Percentiles rank a stretch among this genome's conserved stretches.
phyloP scores from a whole-genome alignment of 2,888 invertebrate genomes.

The Heliconius ethilla region DNA sequence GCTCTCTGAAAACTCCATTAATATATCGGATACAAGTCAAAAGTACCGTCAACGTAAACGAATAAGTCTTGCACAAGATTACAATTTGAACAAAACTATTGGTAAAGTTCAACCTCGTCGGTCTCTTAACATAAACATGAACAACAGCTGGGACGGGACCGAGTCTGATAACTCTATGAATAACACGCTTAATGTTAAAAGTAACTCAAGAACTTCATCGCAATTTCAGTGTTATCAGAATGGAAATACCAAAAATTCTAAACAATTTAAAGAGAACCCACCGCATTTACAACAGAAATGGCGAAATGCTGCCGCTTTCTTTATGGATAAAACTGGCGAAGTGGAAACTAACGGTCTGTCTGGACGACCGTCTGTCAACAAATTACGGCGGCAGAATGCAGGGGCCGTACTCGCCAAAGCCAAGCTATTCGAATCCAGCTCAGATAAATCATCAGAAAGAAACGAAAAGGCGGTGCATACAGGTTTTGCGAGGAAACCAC shows the following conservation, averaged over 20 bases:
- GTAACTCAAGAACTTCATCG: slow-evolving; percentile 51
- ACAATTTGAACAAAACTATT: slow-evolving; percentile 64
- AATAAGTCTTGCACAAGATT: slow-evolving; percentile 64
- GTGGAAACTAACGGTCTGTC: slow-evolving; percentile 72
- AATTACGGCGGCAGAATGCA: slow-evolving; percentile 87
- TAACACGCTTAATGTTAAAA: slow-evolving; percentile 53
- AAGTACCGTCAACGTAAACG: slow-evolving; percentile 68
- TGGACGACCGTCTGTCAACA: slow-evolving; percentile 87
- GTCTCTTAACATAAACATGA: slow-evolving; percentile 63
- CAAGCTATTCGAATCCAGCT: slow-evolving; percentile 85
- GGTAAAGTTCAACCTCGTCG: slow-evolving; percentile 65
- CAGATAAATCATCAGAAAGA: slow-evolving; percentile 74
- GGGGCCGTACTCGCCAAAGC: slow-evolving; percentile 91
- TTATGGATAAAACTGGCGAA: slow-evolving; percentile 77
- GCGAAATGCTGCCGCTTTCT: slow-evolving; percentile 81
- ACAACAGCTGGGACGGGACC: slow-evolving; percentile 61
- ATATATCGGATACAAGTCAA: slow-evolving; percentile 59
- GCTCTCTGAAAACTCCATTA: slow-evolving; percentile 58
- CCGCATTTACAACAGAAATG: slow-evolving; percentile 70
- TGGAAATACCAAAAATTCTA: slow-evolving; percentile 52
- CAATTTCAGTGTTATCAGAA: slow-evolving; percentile 60
- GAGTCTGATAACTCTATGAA: slow-evolving; percentile 64
- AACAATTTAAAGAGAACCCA: slow-evolving; percentile 58
- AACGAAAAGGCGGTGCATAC: slow-evolving; percentile 60
- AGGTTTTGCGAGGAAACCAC: slow-evolving; percentile 74